Percentiles rank a stretch among this genome's conserved stretches.
Conservation (phyloP, 2,888 invertebrate species). For the Dasypolia templi region DNA sequence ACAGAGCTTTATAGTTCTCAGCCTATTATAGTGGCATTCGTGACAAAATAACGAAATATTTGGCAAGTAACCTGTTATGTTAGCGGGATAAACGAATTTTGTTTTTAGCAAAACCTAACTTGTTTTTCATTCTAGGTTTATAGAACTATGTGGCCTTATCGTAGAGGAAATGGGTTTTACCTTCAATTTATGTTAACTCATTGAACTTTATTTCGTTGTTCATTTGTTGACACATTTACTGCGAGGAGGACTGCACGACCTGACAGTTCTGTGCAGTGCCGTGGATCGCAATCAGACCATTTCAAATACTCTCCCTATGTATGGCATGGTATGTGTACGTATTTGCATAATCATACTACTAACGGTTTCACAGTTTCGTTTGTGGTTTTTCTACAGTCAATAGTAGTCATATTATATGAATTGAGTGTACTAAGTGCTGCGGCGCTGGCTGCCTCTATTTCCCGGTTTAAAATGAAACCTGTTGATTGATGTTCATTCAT, state of each 20-base stretch:
- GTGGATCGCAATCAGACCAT: conserved; percentile 42
- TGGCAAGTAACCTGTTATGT: neutral
- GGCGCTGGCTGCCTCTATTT: neutral
- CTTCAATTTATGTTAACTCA: neutral
- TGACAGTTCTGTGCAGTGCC: conserved; percentile 25
- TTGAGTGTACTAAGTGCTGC: neutral
- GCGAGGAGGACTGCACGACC: too few species aligned
- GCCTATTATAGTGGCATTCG: neutral
- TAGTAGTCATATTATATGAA: neutral
- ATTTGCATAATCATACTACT: conserved; percentile 5
- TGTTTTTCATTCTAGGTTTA: neutral
- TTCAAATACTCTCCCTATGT: conserved; percentile 32
- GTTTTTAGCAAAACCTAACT: conserved; percentile 1
- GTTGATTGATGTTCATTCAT: too few species aligned
- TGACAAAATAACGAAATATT: neutral
- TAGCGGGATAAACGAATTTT: neutral
- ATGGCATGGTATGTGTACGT: neutral
- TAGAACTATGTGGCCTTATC: neutral
- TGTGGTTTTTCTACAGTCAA: conserved; percentile 5
- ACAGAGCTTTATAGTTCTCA: neutral
- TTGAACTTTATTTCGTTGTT: neutral
- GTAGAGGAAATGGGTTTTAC: conserved; percentile 6
- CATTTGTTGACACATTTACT: conserved; percentile 6
- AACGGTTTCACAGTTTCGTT: conserved; percentile 27
- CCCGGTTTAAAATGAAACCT: too few species aligned